phyloP scores from a whole-genome alignment of 2,888 invertebrate genomes.

The Drosophila subquinaria region DNA sequence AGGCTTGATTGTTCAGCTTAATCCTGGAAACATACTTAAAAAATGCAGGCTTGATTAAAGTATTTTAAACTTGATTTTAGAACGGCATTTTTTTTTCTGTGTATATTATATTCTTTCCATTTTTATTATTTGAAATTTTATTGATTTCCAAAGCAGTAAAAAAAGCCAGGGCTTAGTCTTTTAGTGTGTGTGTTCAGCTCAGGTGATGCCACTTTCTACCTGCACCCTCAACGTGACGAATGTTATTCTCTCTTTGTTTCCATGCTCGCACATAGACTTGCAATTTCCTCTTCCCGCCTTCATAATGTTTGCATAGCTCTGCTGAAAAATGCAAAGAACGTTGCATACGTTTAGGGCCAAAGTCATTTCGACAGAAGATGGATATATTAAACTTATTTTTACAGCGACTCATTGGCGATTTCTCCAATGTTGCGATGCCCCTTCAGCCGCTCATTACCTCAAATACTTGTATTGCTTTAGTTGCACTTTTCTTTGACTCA shows the following conservation, averaged over 20 bases:
- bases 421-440: slow-evolving; percentile 26
- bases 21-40: no score
- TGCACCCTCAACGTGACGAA: slow-evolving; percentile 10
- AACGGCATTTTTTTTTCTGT: no score
- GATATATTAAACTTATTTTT: slow-evolving; percentile 80
- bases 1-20: no score
- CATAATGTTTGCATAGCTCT: slow-evolving; percentile 58
- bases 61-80: no score
- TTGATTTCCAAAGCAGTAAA: slow-evolving; percentile 59
- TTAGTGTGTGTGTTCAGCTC: slow-evolving; percentile 30
- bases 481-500: slow-evolving; percentile 23
- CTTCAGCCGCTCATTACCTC: slow-evolving; percentile 51
- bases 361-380: no score
- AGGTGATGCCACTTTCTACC: slow-evolving; percentile 44
- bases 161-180: background rate
- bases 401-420: slow-evolving; percentile 49
- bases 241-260: slow-evolving; percentile 37
- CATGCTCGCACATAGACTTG: slow-evolving; percentile 21
- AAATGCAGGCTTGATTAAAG: no score
- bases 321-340: slow-evolving; percentile 35
- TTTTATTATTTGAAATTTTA: slow-evolving; percentile 63
- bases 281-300: slow-evolving; percentile 8
- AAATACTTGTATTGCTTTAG: slow-evolving; percentile 51
- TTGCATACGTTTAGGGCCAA: slow-evolving; percentile 65
- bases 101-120: slow-evolving; percentile 6